Evolutionary conservation across 1,140 invertebrate species (phyloP), one percentile per base, ranked within the genome.

Genomic region (Holotrichia oblita): DNA sequence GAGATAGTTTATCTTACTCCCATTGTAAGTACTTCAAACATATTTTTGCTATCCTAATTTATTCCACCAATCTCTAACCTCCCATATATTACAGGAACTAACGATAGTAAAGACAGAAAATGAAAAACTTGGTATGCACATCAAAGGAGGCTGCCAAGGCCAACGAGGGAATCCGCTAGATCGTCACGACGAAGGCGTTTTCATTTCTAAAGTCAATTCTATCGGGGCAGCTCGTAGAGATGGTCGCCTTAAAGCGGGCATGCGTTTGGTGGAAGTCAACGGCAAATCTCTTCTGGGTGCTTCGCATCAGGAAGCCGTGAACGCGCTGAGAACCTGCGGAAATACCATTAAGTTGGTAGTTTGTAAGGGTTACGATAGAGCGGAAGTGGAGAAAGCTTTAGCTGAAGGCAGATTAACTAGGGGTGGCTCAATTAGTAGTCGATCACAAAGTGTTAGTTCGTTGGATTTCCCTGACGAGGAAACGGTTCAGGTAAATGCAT

Each of bases 91-190:
- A 80, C 88, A 98, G 97, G 96, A 99, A 88, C 89, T 99, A 79
- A 91, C 93, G n/a, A 95, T 99, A 83, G 89, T 92, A 80, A 97
- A 98, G 88, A 90, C 92, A 85, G 93, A 94, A 72, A 94, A 93
- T 59, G 97, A 99, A 87, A 98, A 98, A 84, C 89, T 99, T 69
- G 98, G 98, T 6, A 98, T 99, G 94, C 96, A 97, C 87, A 99
- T 99, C 82, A 98, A 98, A 89, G 98, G 98, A 79, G 98, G 98
- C 34, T 88, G 96, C 20, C 93, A 95, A 86, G 96, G 96, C 34
- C 95, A 96, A 83, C 90, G 93, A 78, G 97, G 97, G n/a, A 99
- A 99, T 90, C 96, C 97, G 9, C 88, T 95, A 44, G 97, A 99
- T 89, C 91, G 93, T 76, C 94, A 93, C 24, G 98, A 99, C 84